Conservation (phyloP, 1,140 invertebrate genomes). For the Tachypleus tridentatus region DNA sequence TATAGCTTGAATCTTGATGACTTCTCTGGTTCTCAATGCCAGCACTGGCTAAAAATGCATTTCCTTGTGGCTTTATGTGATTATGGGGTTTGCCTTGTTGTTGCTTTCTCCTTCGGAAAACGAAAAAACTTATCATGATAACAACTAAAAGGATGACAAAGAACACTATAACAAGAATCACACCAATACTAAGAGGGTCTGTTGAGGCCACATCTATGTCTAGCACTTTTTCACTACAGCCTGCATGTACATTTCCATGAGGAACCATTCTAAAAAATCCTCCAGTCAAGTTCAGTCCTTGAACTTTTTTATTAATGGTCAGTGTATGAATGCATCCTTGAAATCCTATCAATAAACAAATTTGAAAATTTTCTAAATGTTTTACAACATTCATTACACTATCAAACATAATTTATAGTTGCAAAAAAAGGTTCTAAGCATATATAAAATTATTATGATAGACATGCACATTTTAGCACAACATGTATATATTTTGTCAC, state of each 20-base stretch:
- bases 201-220: conserved; percentile 43
- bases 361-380: background rate
- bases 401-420: too few relatives aligned
- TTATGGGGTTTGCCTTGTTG: background rate
- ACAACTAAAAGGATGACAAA: conserved; percentile 77
- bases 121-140: conserved; percentile 73
- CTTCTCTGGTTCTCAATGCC: conserved; percentile 25
- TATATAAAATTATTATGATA: too few relatives aligned
- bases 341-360: conserved; percentile 44
- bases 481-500: too few relatives aligned
- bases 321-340: conserved; percentile 83
- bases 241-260: conserved; percentile 41
- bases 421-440: too few relatives aligned
- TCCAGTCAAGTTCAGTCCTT: conserved; percentile 75
- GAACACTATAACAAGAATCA: conserved; percentile 84
- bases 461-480: too few relatives aligned
- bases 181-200: conserved; percentile 64
- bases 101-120: conserved; percentile 44
- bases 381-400: too few relatives aligned
- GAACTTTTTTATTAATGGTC: conserved; percentile 72
- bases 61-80: conserved; percentile 14
- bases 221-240: conserved; percentile 48
- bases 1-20: conserved; percentile 31
- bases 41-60: conserved; percentile 12
- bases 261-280: conserved; percentile 54